Conservation (phyloP, 2,797 vertebrate genomes). For the Leuciscus waleckii region DNA sequence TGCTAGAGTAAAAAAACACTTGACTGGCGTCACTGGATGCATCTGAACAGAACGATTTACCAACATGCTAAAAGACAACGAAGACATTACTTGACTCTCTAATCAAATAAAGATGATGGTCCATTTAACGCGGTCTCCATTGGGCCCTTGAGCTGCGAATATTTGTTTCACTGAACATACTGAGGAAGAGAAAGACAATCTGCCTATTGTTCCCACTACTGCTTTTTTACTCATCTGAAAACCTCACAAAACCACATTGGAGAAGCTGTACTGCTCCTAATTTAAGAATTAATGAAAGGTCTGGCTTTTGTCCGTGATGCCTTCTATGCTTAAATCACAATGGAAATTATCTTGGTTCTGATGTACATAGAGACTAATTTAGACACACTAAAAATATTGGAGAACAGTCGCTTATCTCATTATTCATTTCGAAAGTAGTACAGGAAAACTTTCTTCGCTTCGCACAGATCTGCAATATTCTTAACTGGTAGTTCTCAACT, state of each 20-base stretch:
- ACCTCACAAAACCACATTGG: constrained; percentile 16
- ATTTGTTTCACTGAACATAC: constrained; percentile 31
- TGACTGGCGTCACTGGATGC: constrained; percentile 18
- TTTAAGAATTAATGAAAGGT: constrained; percentile 50
- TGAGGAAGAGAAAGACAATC: not conserved
- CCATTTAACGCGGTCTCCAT: constrained; percentile 10
- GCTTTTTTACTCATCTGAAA: constrained; percentile 4
- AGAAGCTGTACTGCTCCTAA: constrained; percentile 45
- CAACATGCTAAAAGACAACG: constrained; percentile 24
- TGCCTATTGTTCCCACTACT: constrained; percentile 40
- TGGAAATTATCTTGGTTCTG: constrained; percentile 13
- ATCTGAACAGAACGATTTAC: constrained; percentile 23
- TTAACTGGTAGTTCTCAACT: not conserved
- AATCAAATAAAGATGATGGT: constrained; percentile 39
- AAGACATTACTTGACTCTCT: constrained; percentile 32
- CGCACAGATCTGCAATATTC: not conserved
- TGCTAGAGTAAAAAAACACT: constrained; percentile 23
- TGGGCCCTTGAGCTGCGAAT: constrained; percentile 8
- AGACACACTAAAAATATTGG: not conserved
- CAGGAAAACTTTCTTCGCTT: not conserved
- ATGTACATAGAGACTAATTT: constrained; percentile 26
- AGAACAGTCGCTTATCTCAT: not conserved
- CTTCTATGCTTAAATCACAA: constrained; percentile 50
- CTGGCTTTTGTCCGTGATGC: constrained; percentile 50
- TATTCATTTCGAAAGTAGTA: not conserved